A percentile compares a stretch with the other conserved stretches of the same genome.
These are phyloP conservation scores for Bombus confusus DNA, from an alignment of 1,140 invertebrate species.

Conservation along the genomic window DNA sequence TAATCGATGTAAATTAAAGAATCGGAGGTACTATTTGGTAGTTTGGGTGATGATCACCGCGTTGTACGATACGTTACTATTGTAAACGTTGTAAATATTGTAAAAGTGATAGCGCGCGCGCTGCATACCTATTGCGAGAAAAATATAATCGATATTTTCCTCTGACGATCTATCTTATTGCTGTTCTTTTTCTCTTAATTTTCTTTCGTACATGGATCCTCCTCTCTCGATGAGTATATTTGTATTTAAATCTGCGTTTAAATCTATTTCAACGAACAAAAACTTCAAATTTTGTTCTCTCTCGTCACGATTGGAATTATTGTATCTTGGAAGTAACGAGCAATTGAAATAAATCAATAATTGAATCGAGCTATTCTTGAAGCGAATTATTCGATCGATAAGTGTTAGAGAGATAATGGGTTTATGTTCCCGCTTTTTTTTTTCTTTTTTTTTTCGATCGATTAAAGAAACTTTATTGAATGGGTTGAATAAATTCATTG, in stretches of 20 bases:
- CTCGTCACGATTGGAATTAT: background rate
- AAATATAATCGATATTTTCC: constrained; percentile 78
- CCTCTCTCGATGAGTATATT: background rate
- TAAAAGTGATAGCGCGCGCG: constrained; percentile 68
- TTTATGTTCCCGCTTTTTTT: background rate
- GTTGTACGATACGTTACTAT: constrained; percentile 34
- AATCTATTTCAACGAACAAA: no score
- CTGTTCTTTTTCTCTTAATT: background rate
- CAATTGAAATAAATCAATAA: constrained; percentile 26
- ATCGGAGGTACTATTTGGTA: constrained; percentile 49
- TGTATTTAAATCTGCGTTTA: no score
- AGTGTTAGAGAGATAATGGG: no score
- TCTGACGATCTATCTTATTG: constrained; percentile 62
- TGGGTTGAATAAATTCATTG: no score
- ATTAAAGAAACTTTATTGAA: background rate
- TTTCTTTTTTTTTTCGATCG: background rate
- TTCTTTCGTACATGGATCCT: background rate
- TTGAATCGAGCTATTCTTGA: background rate
- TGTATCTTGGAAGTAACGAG: background rate
- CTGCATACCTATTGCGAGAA: constrained; percentile 61
- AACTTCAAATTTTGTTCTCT: background rate
- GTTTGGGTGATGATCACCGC: background rate
- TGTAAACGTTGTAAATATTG: constrained; percentile 76
- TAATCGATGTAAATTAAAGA: constrained; percentile 66
- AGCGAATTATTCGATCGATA: background rate